Base-by-base conservation (phyloP, 2,113 vertebrate species). In the Eurystomus gularis region DNA sequence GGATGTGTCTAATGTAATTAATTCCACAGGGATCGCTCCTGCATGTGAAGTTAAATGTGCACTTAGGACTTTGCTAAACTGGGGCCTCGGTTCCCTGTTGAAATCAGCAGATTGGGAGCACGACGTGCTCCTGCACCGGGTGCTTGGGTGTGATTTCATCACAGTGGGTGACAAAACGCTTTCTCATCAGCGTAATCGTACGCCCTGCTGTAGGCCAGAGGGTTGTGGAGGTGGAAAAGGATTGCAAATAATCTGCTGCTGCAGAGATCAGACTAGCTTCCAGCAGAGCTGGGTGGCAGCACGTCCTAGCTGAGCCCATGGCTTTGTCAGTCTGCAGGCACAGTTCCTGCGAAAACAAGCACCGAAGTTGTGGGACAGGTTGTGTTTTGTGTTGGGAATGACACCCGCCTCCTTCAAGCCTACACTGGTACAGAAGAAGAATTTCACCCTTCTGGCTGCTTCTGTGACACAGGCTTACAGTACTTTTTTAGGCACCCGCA, bases 81-180 rank as follows among this genome's bases (percentile, higher is more conserved):
- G 31, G 35, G 28, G 26, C 37, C 69, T 91, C 1, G 0, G 18
- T 28, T 93, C 18, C 57, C 46, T 33, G 1, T 15, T 37, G 69
- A 49, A 49, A 71, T 42, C 14, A 19, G 70, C 77, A 75, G 55
- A 35, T 31, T 68, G 77, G 42, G 48, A 75, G 66, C 76, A 25
- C 7, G 21, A 2, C 0, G 2, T 37, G 31, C 37, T 61, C 42
- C 35, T 83, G 87, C 44, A 20, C 31, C 0, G 0, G 24, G 13
- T 33, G 25, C 54, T 54, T 46, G 39, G 33, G 12, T 70, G 62
- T 2, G 4, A 19, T 72, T 60, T 68, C 68, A n/a, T 21, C 57
- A 79, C 54, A 44, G 1, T 49, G 49, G 42, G n/a, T 51, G 75
- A 73, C 52, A 77, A 70, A 83, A 48, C 3, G 37, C 31, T 42